Evolutionary conservation across 2,113 vertebrate genomes (phyloP).

Genomic region (Cinclus mexicanus): DNA sequence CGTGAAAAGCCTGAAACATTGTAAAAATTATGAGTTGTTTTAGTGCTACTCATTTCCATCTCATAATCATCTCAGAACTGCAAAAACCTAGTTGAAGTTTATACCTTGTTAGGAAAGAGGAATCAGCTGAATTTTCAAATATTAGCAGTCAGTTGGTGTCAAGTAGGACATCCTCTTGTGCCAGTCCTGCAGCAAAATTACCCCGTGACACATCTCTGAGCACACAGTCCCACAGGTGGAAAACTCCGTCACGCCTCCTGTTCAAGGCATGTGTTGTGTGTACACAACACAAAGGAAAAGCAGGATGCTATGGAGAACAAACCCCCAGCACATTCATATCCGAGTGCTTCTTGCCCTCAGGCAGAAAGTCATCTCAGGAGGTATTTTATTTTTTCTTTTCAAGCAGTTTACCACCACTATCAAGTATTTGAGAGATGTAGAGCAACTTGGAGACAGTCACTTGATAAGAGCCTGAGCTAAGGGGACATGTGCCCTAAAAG

Average conservation of each 20-base stretch:
- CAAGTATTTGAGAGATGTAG: not conserved
- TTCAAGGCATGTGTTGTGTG: not conserved
- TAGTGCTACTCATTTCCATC: not conserved
- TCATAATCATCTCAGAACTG: not conserved
- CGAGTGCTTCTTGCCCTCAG: not conserved
- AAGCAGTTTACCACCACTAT: not conserved
- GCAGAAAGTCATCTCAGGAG: not conserved
- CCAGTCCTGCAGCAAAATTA: not conserved
- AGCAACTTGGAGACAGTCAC: not conserved
- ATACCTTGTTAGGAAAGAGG: not conserved
- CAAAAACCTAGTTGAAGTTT: not conserved
- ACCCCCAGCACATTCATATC: not conserved
- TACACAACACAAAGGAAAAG: not conserved
- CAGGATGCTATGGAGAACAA: not conserved
- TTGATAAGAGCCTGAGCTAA: not conserved
- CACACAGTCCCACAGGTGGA: not conserved
- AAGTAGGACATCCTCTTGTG: not conserved
- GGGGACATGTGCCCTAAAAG: accelerated
- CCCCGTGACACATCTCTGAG: accelerated
- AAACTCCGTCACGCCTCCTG: not conserved
- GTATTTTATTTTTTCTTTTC: not conserved
- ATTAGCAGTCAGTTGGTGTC: not conserved
- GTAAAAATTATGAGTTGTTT: not conserved
- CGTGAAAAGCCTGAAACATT: not conserved
- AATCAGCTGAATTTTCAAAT: not conserved